Evolutionary conservation across 2,113 vertebrate species (phyloP).

Genomic region (Buteo buteo): DNA sequence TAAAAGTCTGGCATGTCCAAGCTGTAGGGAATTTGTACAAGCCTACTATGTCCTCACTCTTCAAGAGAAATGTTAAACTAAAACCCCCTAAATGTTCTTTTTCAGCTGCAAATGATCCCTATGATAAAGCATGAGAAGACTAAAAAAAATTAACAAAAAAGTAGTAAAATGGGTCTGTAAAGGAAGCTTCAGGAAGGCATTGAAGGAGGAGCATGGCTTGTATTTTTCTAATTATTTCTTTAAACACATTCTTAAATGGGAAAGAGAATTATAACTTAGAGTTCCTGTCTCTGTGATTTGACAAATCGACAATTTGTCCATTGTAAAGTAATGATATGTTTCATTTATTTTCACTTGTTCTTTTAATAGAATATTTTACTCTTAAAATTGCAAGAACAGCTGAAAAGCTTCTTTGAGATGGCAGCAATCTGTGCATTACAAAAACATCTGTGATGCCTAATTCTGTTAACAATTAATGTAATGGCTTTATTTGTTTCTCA

Average conservation of each 20-base stretch:
- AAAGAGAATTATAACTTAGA: constrained; percentile 58
- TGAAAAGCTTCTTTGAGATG: constrained; percentile 64
- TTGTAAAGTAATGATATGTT: constrained; percentile 75
- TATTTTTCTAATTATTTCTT: constrained; percentile 8
- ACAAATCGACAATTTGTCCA: constrained; percentile 70
- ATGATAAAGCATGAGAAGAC: neutral
- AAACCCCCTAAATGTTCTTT: neutral
- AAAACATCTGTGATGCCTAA: constrained; percentile 55
- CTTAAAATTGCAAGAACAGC: constrained; percentile 67
- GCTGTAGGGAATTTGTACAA: neutral
- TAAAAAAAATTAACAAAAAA: neutral
- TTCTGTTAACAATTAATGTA: constrained; percentile 35
- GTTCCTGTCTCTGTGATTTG: constrained; percentile 59
- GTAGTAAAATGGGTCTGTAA: neutral
- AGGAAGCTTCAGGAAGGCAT: constrained; percentile 25
- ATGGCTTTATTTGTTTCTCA: constrained; percentile 34
- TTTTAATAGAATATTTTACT: constrained; percentile 75
- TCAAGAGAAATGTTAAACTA: constrained; percentile 20
- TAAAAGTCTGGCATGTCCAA: neutral
- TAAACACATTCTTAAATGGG: constrained; percentile 44
- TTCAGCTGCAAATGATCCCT: neutral
- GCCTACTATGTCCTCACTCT: neutral
- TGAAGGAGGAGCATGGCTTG: neutral
- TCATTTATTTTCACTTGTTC: constrained; percentile 74
- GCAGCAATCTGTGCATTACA: constrained; percentile 18